These are phyloP conservation scores for Physocephala rufipes DNA, from an alignment of 2,888 invertebrate species.

Conservation along the genomic window DNA sequence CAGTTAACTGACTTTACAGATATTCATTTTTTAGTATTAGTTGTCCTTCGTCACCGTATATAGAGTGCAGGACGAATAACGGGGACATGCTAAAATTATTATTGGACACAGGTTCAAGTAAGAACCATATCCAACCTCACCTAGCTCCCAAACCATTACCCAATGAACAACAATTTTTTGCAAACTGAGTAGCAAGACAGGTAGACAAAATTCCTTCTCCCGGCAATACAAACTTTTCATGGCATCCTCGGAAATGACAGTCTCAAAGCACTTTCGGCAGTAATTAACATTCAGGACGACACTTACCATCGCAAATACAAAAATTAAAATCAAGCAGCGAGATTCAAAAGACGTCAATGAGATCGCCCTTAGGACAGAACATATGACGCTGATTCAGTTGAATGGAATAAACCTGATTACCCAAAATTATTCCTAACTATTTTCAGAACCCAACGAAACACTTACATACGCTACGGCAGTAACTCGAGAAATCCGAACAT, in stretches of 20 bases:
- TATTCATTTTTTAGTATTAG: background rate
- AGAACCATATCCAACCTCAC: background rate
- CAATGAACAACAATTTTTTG: background rate
- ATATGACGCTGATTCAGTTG: no score
- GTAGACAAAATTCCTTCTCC: background rate
- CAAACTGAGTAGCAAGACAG: background rate
- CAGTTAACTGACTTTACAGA: conserved; percentile 3
- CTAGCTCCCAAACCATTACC: background rate
- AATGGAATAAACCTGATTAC: no score
- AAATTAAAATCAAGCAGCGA: no score
- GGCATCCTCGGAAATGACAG: background rate
- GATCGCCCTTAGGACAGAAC: no score
- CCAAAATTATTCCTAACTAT: no score
- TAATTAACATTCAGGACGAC: no score
- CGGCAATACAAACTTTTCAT: background rate
- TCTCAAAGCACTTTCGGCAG: background rate
- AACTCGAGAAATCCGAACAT: no score
- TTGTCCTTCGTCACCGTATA: background rate
- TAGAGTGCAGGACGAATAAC: conserved; percentile 4
- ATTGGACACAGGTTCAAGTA: background rate
- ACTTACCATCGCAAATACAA: no score
- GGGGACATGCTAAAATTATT: background rate
- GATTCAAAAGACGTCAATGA: conserved; percentile 2
- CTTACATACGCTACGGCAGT: no score
- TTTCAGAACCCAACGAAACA: no score